Percentiles rank a stretch among this genome's conserved stretches.
Conservation (phyloP, 2,888 invertebrate genomes). For the Drosophila seclusa region DNA sequence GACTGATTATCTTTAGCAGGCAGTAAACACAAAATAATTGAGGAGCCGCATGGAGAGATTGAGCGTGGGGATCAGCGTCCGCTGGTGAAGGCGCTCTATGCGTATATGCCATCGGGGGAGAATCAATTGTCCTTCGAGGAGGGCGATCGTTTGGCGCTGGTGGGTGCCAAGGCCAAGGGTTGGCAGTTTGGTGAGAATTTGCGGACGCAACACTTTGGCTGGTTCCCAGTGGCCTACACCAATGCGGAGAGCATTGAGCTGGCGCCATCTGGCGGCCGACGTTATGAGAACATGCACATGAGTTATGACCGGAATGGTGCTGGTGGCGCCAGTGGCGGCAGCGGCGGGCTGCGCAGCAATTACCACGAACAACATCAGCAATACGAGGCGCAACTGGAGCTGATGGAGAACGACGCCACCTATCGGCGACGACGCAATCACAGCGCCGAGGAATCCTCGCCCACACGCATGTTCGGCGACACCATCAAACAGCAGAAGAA, state of each 20-base stretch:
- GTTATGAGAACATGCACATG: constrained; percentile 83
- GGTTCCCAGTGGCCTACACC: constrained; percentile 98
- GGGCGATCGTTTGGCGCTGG: constrained; percentile 94
- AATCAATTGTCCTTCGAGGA: constrained; percentile 97
- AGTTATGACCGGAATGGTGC: constrained; percentile 76
- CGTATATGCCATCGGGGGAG: constrained; percentile 94
- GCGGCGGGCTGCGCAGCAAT: constrained; percentile 68
- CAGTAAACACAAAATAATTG: constrained; percentile 70
- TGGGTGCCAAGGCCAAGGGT: constrained; percentile 96
- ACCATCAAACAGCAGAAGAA: constrained; percentile 86
- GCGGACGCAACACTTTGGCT: constrained; percentile 95
- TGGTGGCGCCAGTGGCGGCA: constrained; percentile 34
- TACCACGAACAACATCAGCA: constrained; percentile 79
- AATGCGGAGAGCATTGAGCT: constrained; percentile 88
- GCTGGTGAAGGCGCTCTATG: constrained; percentile 93
- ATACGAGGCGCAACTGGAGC: constrained; percentile 74
- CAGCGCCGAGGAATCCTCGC: constrained; percentile 85
- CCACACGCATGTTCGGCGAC: constrained; percentile 91
- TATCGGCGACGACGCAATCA: constrained; percentile 79
- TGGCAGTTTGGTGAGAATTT: constrained; percentile 99
- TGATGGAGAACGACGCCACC: constrained; percentile 77
- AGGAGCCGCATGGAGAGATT: constrained; percentile 49
- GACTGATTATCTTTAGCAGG: constrained; percentile 26
- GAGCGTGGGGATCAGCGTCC: constrained; percentile 88
- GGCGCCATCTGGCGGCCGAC: constrained; percentile 43